Base-by-base conservation (phyloP, 2,113 vertebrate genomes). In the Odontesthes bonariensis region DNA sequence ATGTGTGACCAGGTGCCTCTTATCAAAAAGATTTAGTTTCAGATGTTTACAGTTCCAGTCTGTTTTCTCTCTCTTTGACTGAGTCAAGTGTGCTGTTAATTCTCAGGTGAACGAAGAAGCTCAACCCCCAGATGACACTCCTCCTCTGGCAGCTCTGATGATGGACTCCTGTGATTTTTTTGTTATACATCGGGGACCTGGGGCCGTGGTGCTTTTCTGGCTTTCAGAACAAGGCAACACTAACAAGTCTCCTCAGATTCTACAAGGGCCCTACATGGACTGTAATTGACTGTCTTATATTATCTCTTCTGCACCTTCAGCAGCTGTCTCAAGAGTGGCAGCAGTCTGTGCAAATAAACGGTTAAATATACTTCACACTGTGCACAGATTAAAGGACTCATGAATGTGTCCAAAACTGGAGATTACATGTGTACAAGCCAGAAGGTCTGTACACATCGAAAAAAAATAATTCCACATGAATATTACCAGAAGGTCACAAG, bases 161-260 rank as follows among this genome's bases (percentile, higher is more conserved):
- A 58, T 42, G 59, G 61, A 69, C 72, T 55, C 46, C 6, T 1
- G 44, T 33, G 60, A 40, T 35, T 14, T 35, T 14, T 53, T 27
- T 27, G 42, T 46, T 19, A 61, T 33, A 66, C 51, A 52, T 40
- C 40, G 31, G 59, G 31, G 72, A 65, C 54, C 58, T 65, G 2
- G 1, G 49, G 13, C 71, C 19, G 19, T 10, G 56, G 60, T 2
- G 20, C 16, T 35, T 59, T 22, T 56, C 57, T 56, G 57, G 14
- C 31, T 53, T 35, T 46, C 16, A 32, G 49, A 58, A 56, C 61
- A 67, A 58, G 42, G 54, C 27, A 16, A 13, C 68, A 56, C 58
- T 83, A 81, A 85, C 3, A 4, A 86, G 69, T 67, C 75, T 69
- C 63, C 59, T 67, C 53, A 56, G 73, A 59, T 35, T 55, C 51